These are phyloP conservation scores for Coptodon rendalli DNA, from an alignment of 2,113 vertebrate genomes.

Conservation along the genomic window DNA sequence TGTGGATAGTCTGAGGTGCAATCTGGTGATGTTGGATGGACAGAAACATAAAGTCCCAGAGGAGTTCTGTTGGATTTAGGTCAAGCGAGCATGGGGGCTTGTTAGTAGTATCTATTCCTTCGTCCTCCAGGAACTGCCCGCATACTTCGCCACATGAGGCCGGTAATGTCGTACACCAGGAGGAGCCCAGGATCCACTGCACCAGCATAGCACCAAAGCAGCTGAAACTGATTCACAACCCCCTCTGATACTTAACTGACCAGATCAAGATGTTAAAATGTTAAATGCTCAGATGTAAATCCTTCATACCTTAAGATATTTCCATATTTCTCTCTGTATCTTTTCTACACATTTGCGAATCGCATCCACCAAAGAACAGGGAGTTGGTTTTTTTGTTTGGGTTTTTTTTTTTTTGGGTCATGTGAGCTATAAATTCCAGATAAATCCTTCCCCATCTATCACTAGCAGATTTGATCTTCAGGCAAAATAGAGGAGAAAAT, in stretches of 20 bases:
- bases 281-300: neutral
- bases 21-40: neutral
- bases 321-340: neutral
- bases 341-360: neutral
- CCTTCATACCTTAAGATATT: neutral
- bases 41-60: neutral
- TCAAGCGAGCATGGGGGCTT: neutral
- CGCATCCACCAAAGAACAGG: neutral
- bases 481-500: constrained; percentile 36
- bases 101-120: neutral
- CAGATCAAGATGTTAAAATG: neutral
- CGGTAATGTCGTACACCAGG: neutral
- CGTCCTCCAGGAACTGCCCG: neutral
- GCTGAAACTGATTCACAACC: neutral
- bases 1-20: neutral
- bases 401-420: neutral
- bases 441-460: constrained; percentile 39
- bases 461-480: constrained; percentile 37
- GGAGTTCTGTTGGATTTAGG: neutral
- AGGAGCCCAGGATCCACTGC: neutral
- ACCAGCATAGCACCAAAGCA: neutral
- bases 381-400: neutral
- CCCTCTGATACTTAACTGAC: neutral
- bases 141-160: neutral
- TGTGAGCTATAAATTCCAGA: constrained; percentile 7